phyloP scores from a whole-genome alignment of 2,888 invertebrate genomes.

The Melieria omissa region DNA sequence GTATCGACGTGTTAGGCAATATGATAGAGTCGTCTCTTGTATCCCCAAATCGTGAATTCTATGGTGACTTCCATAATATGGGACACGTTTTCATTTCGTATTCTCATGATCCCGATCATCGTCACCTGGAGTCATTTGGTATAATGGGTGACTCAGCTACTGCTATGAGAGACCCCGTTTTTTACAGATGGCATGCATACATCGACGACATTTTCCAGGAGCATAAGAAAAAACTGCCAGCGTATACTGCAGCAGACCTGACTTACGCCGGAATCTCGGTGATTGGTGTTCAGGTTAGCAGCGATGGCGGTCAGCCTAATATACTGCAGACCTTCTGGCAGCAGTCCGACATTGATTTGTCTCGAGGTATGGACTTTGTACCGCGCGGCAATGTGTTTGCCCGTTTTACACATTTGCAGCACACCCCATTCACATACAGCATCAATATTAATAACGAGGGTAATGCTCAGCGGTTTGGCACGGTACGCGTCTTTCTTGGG shows the following conservation, averaged over 20 bases:
- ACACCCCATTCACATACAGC: constrained; percentile 76
- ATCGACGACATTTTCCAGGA: constrained; percentile 82
- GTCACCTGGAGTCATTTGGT: constrained; percentile 78
- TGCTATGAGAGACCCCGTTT: constrained; percentile 87
- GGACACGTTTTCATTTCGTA: constrained; percentile 83
- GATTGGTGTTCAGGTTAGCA: constrained; percentile 69
- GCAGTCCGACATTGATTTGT: constrained; percentile 80
- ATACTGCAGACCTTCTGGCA: constrained; percentile 80
- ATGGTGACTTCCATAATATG: constrained; percentile 85
- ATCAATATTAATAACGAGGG: constrained; percentile 73
- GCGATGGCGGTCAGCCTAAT: constrained; percentile 70
- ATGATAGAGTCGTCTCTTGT: constrained; percentile 80
- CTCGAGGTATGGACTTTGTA: constrained; percentile 84
- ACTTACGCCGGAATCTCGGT: constrained; percentile 71
- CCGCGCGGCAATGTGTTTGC: constrained; percentile 80
- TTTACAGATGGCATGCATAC: constrained; percentile 87
- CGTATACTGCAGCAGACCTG: constrained; percentile 69
- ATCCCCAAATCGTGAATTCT: constrained; percentile 76
- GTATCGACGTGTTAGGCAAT: constrained; percentile 84
- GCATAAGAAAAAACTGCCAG: constrained; percentile 77
- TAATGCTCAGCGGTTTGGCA: constrained; percentile 69
- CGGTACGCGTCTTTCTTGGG: constrained; percentile 75
- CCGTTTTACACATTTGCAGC: constrained; percentile 80
- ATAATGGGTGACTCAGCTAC: constrained; percentile 87
- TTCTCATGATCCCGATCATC: constrained; percentile 83